These are phyloP conservation scores for Crotalus horridus DNA, from an alignment of 2,113 vertebrate genomes.

Conservation along the genomic window DNA sequence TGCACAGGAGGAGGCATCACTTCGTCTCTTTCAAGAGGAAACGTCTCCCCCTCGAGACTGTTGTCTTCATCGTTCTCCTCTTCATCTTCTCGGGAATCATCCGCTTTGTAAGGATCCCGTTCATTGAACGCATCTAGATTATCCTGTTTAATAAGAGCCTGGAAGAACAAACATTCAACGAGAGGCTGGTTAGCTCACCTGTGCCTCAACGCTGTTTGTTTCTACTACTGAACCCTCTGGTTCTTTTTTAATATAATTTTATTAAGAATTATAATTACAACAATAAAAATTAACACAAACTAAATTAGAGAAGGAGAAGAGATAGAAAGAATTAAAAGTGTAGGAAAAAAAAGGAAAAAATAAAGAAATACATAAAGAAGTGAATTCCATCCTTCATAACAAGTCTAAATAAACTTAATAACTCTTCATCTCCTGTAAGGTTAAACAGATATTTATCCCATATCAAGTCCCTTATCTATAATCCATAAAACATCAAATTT, in stretches of 20 bases:
- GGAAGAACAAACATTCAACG: not conserved
- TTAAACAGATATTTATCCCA: not conserved
- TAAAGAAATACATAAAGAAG: not conserved
- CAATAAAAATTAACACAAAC: not conserved
- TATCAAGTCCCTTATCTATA: not conserved
- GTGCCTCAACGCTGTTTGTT: not conserved
- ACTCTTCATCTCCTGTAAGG: not conserved
- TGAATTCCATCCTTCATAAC: not conserved
- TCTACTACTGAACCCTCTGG: not conserved
- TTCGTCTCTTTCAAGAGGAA: conserved; percentile 91
- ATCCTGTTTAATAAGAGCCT: conserved; percentile 96
- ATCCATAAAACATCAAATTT: not conserved
- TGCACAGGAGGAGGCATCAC: conserved; percentile 90
- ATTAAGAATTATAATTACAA: not conserved
- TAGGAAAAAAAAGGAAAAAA: not conserved
- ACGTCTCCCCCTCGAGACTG: conserved; percentile 88
- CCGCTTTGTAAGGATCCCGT: conserved; percentile 92
- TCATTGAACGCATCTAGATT: conserved; percentile 98
- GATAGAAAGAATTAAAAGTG: not conserved
- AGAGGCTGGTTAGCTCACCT: not conserved
- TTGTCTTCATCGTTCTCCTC: conserved; percentile 95
- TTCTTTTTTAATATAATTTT: not conserved
- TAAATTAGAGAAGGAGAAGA: not conserved
- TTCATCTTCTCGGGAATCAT: conserved; percentile 91
- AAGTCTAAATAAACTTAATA: not conserved